A percentile compares a stretch with the other conserved stretches of the same genome.
Conservation (phyloP, 64 coral and sea anemone species). For the Montipora foliosa region DNA sequence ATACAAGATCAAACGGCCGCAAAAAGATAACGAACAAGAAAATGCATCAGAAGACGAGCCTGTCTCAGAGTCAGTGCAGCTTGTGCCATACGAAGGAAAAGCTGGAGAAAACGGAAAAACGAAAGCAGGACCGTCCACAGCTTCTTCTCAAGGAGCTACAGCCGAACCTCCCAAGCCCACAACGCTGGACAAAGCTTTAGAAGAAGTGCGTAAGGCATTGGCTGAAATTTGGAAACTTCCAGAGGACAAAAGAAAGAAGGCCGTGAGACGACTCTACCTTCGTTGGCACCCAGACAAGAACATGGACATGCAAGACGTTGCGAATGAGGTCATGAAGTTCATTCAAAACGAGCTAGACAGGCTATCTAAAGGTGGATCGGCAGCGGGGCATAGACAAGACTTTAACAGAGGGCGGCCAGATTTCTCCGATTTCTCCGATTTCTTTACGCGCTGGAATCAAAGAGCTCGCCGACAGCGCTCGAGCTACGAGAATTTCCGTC, state of each 20-base stretch:
- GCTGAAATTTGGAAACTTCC: constrained; percentile 78
- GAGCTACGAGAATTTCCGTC: constrained; percentile 89
- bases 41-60: constrained; percentile 5
- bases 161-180: constrained; percentile 47
- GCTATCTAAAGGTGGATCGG: constrained; percentile 38
- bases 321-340: constrained; percentile 74
- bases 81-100: constrained; percentile 69
- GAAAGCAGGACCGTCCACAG: constrained; percentile 3
- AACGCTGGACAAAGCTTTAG: constrained; percentile 56
- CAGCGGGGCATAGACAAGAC: not conserved
- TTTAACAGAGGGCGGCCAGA: not conserved
- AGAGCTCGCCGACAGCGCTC: constrained; percentile 82
- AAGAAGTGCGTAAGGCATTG: constrained; percentile 80
- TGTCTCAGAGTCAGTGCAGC: constrained; percentile 2
- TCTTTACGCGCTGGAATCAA: constrained; percentile 71
- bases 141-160: not conserved
- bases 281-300: constrained; percentile 98
- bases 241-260: constrained; percentile 78
- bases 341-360: constrained; percentile 76
- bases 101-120: not conserved
- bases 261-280: constrained; percentile 77
- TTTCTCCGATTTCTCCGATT: constrained; percentile 52
- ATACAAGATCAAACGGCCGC: constrained; percentile 75
- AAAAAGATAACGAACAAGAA: constrained; percentile 16
- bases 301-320: constrained; percentile 79